A percentile compares a stretch with the other conserved stretches of the same genome.
Evolutionary conservation across 2,888 invertebrate genomes (phyloP).

Genomic region (Brenthis daphne): DNA sequence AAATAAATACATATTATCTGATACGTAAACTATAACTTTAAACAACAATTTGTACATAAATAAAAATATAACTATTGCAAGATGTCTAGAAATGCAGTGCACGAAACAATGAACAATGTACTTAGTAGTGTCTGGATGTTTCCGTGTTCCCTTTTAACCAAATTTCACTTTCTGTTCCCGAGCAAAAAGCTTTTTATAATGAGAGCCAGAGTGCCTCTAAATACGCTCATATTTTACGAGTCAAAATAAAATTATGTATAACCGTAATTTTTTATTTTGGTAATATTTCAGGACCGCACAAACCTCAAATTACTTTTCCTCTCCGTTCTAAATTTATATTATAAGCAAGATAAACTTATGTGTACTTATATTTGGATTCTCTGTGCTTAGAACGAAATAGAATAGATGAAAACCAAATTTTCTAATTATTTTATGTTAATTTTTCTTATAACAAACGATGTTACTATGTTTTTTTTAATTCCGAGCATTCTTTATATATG

Average conservation of each 20-base stretch:
- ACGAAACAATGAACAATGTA: not conserved
- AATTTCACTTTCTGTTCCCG: slow-evolving; percentile 31
- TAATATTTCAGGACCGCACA: slow-evolving; percentile 9
- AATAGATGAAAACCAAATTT: not conserved
- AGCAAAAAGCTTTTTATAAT: slow-evolving; percentile 31
- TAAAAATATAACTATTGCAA: not conserved
- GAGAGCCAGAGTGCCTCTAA: slow-evolving; percentile 25
- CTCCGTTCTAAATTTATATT: not conserved
- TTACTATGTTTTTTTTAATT: not conserved
- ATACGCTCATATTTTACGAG: slow-evolving; percentile 19
- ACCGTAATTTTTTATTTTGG: slow-evolving; percentile 11
- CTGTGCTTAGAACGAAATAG: too few relatives aligned
- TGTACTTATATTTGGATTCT: not conserved
- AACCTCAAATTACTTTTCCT: not conserved
- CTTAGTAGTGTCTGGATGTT: slow-evolving; percentile 32
- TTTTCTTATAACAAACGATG: too few relatives aligned
- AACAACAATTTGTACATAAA: not conserved
- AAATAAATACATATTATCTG: too few relatives aligned
- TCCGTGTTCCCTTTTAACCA: slow-evolving; percentile 30
- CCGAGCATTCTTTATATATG: not conserved
- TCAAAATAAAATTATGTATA: slow-evolving; percentile 20
- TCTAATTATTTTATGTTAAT: not conserved
- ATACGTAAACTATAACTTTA: not conserved
- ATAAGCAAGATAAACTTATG: not conserved
- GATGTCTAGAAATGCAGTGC: not conserved